Conservation (phyloP, 2,888 invertebrate genomes). For the Pollenia angustigena region DNA sequence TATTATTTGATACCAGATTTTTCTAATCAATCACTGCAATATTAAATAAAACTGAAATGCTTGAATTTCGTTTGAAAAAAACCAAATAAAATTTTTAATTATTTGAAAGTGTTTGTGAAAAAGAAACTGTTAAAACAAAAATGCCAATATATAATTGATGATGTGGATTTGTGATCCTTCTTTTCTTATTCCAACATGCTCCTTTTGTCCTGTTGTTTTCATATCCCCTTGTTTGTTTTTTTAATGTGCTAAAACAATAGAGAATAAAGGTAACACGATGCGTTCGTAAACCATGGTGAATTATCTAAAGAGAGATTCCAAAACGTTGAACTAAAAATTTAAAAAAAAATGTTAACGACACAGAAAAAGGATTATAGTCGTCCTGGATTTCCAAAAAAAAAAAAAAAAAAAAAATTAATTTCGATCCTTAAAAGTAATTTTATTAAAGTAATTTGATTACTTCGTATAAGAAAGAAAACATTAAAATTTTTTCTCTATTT, state of each 20-base stretch:
- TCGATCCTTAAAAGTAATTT: too few relatives aligned
- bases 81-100: slow-evolving; percentile 14
- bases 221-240: neutral
- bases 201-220: neutral
- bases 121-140: neutral
- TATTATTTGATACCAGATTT: too few relatives aligned
- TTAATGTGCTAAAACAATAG: slow-evolving; percentile 24
- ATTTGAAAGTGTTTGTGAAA: neutral
- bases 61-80: too few relatives aligned
- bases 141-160: slow-evolving; percentile 52
- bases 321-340: too few relatives aligned
- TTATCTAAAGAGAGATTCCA: neutral
- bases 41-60: neutral
- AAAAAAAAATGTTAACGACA: too few relatives aligned
- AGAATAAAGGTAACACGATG: neutral
- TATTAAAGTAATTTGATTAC: too few relatives aligned
- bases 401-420: too few relatives aligned
- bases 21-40: neutral
- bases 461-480: too few relatives aligned
- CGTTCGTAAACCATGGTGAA: slow-evolving; percentile 25
- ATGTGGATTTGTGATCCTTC: neutral
- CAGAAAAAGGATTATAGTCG: neutral
- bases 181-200: neutral
- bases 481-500: too few relatives aligned
- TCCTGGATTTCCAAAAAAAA: too few relatives aligned